Conservation (phyloP, 1,140 invertebrate species). For the Colletes gigas region DNA sequence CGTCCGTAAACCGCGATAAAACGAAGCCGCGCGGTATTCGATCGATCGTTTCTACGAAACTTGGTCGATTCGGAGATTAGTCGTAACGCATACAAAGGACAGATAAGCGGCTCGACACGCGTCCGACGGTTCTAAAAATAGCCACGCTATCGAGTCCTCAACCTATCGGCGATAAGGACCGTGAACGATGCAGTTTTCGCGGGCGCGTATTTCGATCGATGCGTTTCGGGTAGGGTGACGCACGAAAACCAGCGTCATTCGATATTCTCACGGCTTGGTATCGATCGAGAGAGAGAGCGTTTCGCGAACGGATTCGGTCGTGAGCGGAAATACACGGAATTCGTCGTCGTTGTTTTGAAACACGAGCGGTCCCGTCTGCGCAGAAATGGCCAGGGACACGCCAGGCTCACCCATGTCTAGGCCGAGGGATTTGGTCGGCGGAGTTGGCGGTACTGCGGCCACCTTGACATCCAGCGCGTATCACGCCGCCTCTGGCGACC, state of each 20-base stretch:
- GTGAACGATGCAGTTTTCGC: slow-evolving; percentile 5
- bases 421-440: slow-evolving; percentile 76
- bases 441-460: slow-evolving; percentile 65
- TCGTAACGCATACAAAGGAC: not conserved
- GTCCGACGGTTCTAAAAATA: slow-evolving; percentile 56
- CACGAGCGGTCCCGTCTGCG: slow-evolving; percentile 54
- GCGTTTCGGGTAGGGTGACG: not conserved
- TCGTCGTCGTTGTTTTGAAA: not conserved
- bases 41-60: too few relatives aligned
- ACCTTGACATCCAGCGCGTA: slow-evolving; percentile 76
- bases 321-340: not conserved
- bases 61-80: too few relatives aligned
- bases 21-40: too few relatives aligned
- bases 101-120: slow-evolving; percentile 17
- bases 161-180: slow-evolving; percentile 45
- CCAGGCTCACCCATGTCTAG: slow-evolving; percentile 82
- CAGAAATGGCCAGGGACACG: slow-evolving; percentile 84
- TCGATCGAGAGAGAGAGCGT: not conserved
- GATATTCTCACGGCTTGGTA: not conserved
- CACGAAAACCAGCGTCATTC: not conserved
- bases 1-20: too few relatives aligned
- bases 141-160: slow-evolving; percentile 40
- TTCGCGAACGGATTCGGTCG: not conserved
- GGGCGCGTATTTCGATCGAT: not conserved
- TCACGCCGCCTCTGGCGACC: slow-evolving; percentile 67